A percentile compares a stretch with the other conserved stretches of the same genome.
These are phyloP conservation scores for Progne subis DNA, from an alignment of 2,113 vertebrate genomes.

Conservation along the genomic window DNA sequence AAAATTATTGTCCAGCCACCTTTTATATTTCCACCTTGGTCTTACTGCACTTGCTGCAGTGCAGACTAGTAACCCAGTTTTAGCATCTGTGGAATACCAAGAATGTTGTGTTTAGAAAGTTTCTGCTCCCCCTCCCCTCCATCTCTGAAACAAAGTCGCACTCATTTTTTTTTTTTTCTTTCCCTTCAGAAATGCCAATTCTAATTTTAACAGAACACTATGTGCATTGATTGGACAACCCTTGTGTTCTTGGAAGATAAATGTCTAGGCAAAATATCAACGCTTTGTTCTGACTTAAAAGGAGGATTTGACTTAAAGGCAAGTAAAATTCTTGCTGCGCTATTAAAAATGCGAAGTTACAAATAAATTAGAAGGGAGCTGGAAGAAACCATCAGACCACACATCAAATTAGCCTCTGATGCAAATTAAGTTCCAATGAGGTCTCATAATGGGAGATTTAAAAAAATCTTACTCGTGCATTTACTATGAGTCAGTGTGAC, in stretches of 20 bases:
- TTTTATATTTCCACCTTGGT: background rate
- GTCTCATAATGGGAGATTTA: background rate
- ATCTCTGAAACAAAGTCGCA: background rate
- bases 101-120: background rate
- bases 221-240: background rate
- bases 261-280: background rate
- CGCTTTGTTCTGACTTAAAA: background rate
- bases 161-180: background rate
- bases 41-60: slow-evolving; percentile 19
- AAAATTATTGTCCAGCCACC: slow-evolving; percentile 7
- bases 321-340: background rate
- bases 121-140: background rate
- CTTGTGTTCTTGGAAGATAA: background rate
- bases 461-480: background rate
- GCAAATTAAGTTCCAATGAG: background rate
- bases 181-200: background rate
- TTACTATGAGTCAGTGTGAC: background rate
- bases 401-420: background rate
- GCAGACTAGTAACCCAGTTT: background rate
- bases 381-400: background rate
- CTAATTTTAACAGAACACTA: background rate
- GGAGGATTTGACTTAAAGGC: background rate
- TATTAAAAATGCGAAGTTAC: background rate
- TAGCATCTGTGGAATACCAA: slow-evolving; percentile 9
- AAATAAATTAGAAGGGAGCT: background rate